Base-by-base conservation (phyloP, 1,140 invertebrate genomes). In the Hyphantria cunea region DNA sequence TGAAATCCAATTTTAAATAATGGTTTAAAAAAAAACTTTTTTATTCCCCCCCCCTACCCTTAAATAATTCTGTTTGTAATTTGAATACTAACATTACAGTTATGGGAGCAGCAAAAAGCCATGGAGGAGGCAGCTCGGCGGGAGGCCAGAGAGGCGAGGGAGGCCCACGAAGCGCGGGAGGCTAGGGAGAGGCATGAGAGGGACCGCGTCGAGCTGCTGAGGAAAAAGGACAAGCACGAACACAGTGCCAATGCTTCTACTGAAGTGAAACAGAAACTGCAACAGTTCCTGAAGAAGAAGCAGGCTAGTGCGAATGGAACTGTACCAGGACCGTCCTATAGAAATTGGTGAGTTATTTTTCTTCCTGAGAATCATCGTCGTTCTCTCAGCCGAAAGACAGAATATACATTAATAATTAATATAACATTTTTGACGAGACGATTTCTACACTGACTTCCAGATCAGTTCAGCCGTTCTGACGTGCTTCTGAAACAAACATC, bases 231-330 rank as follows among this genome's bases (percentile, higher is more conserved):
- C 76, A 97, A 97, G 83, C 95, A 98, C 82, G 96, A 98, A 89
- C 96, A 98, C 91, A 98, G 97, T 92, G 98, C 98, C 14, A 95
- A 98, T 67, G 97, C 98, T 42, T 98, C 97, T 58, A 95, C 96
- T 10, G 97, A 98, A 91, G 98, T 99, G 70, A 99, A 99, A 90
- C 97, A 98, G 91, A 96, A 97, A 76, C 92, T 99, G 74, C 93
- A 97, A 94, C 96, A 96, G 84, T 98, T 98, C 89, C 93, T 98
- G 44, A 93, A 97, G 82, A 97, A 95, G 74, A 98, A 98, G 82
- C 97, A 97, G 85, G 96, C 96, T 0, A 95, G 93, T n/a, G 94
- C 94, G 0, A 95, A 95, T 85, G 94, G 94, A 54, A 93, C 93
- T 44, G 88, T 93, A 59, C 91, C 93, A 68, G 92, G 92, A 60